These are phyloP conservation scores for Ctenoplectra terminalis DNA, from an alignment of 1,140 invertebrate species.

Conservation along the genomic window DNA sequence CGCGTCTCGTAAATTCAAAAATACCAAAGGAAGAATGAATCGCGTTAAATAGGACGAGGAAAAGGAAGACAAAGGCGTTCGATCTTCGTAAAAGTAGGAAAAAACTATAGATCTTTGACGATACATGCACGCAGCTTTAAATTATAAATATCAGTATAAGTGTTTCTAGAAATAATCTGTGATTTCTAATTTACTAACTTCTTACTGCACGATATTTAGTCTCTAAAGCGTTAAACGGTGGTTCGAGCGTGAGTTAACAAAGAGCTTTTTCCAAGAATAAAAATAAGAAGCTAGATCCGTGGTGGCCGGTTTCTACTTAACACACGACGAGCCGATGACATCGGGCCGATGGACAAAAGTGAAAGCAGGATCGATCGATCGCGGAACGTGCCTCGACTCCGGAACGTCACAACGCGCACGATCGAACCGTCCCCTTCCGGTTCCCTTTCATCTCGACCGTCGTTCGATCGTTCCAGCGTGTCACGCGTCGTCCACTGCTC, in stretches of 20 bases:
- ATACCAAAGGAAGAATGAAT: not conserved
- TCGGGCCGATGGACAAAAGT: constrained; percentile 54
- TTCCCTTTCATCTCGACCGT: constrained; percentile 57
- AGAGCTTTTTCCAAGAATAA: not conserved
- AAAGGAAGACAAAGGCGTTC: constrained; percentile 28
- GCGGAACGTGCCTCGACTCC: constrained; percentile 57
- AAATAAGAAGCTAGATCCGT: constrained; percentile 27
- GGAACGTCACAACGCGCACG: constrained; percentile 44
- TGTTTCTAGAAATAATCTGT: too few species aligned
- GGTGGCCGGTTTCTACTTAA: constrained; percentile 14
- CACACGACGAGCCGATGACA: constrained; percentile 22
- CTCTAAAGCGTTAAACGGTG: too few species aligned
- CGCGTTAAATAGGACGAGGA: not conserved
- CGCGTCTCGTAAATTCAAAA: not conserved
- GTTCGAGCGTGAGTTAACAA: not conserved
- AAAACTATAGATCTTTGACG: too few species aligned
- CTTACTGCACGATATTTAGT: too few species aligned
- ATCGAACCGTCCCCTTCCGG: constrained; percentile 61
- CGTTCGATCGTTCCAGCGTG: constrained; percentile 42
- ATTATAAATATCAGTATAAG: too few species aligned
- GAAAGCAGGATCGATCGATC: constrained; percentile 62
- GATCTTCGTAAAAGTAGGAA: too few species aligned
- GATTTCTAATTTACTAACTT: too few species aligned
- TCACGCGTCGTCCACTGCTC: constrained; percentile 43
- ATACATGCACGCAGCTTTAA: too few species aligned